Percentiles rank a stretch among this genome's conserved stretches.
phyloP scores from a whole-genome alignment of 1,140 invertebrate genomes.

The Zaprionus lachaisei region DNA sequence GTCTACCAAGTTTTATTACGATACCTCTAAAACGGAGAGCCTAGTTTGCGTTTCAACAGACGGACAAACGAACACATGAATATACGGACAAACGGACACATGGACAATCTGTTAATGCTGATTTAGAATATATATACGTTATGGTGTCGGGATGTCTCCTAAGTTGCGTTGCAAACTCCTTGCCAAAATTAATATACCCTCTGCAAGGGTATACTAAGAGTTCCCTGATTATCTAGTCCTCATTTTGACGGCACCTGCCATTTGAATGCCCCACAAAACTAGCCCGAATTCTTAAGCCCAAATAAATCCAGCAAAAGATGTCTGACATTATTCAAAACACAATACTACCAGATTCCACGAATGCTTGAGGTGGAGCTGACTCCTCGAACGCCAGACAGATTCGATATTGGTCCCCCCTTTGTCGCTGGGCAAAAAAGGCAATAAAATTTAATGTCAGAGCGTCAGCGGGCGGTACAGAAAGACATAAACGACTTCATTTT shows the following conservation, averaged over 20 bases:
- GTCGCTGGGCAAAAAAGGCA: slow-evolving; percentile 68
- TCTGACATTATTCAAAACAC: slow-evolving; percentile 77
- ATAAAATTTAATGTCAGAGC: slow-evolving; percentile 75
- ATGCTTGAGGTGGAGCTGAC: slow-evolving; percentile 47
- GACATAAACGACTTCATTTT: slow-evolving; percentile 82
- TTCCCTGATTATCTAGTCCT: neutral
- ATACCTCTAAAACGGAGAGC: no score
- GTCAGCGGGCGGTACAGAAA: slow-evolving; percentile 27
- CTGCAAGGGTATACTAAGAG: no score
- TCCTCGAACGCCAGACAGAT: neutral
- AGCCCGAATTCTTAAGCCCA: slow-evolving; percentile 38
- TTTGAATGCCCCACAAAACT: slow-evolving; percentile 34
- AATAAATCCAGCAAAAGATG: slow-evolving; percentile 72
- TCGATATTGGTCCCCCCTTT: slow-evolving; percentile 7
- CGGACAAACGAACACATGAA: no score
- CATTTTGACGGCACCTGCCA: slow-evolving; percentile 44
- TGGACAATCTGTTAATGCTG: no score
- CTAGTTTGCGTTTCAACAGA: no score
- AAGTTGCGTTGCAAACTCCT: no score
- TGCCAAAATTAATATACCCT: no score
- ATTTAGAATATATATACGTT: no score
- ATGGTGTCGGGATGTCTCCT: no score
- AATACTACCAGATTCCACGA: slow-evolving; percentile 69
- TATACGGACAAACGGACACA: no score
- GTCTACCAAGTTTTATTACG: no score